Base-by-base conservation (phyloP, 2,797 vertebrate species). In the Peromyscus nudipes region DNA sequence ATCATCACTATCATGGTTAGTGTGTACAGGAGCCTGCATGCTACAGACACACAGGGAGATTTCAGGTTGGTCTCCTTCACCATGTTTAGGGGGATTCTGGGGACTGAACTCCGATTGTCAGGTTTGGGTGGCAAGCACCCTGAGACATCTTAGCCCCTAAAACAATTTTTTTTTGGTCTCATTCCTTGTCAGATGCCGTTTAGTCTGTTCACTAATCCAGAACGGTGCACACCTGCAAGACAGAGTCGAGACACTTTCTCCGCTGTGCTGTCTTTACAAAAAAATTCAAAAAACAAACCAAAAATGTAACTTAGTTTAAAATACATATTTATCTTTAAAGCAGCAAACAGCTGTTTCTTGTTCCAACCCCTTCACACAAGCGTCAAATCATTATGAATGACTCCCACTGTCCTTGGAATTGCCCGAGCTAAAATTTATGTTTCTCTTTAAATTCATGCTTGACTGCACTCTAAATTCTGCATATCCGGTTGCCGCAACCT, bases 271-370 rank as follows among this genome's bases (percentile, higher is more conserved):
- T 55, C n/a, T 57, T 52, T 52, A 31, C 85, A 87, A 40, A 57
- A 37, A 52, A 37, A 17, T 55, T 17, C 21, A 40, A 11, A 29
- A 87, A 55, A 87, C 34, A 37, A 71, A 55, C 34, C 49, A 81
- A 81, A 80, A 27, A 17, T 37, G 19, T 1, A 71, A 40, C 84
- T 37, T 37, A 55, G 55, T 55, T 69, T 52, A 27, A 52, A 69
- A 69, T 69, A 69, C 31, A 65, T 69, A 57, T 79, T 46, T 25
- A 65, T 67, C 64, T 49, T 17, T 17, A 86, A 86, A n/a, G 7
- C 84, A 37, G 84, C 84, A 55, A 71, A 87, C 84, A 87, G 65
- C 84, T 87, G 84, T 71, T 87, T 71, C 84, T 87, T 71, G 84
- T 87, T 71, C 76, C 49, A 87, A 29, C 23, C 84, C 49, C 25